These are phyloP conservation scores for Neotoxoptera formosana DNA, from an alignment of 1,140 invertebrate species.

Conservation along the genomic window DNA sequence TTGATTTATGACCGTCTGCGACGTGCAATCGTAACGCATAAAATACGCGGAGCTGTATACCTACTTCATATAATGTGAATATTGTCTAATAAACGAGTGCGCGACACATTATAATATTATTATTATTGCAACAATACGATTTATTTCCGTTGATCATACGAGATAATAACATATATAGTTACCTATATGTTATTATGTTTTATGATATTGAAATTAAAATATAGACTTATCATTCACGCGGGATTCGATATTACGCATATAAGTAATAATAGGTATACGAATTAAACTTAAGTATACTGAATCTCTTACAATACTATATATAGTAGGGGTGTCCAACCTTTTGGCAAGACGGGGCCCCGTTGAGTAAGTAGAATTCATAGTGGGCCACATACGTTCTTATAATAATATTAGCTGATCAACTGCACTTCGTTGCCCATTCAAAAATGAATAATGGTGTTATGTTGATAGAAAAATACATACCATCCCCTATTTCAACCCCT, in stretches of 20 bases:
- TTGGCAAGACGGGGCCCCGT: too few relatives aligned
- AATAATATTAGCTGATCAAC: too few relatives aligned
- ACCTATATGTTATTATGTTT: neutral
- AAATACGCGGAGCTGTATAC: neutral
- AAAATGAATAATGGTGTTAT: too few relatives aligned
- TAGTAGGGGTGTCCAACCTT: too few relatives aligned
- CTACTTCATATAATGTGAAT: neutral
- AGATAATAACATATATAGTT: neutral
- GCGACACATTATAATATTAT: neutral
- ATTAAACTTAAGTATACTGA: neutral
- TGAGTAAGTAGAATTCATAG: too few relatives aligned
- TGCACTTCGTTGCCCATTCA: too few relatives aligned
- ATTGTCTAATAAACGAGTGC: neutral
- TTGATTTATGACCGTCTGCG: constrained; percentile 19
- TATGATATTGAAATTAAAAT: neutral
- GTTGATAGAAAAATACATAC: too few relatives aligned
- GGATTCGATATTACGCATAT: neutral
- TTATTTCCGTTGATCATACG: constrained; percentile 20
- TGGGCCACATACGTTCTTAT: too few relatives aligned
- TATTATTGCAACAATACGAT: constrained; percentile 18
- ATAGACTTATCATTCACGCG: neutral
- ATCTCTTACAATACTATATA: too few relatives aligned
- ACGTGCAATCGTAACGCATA: constrained; percentile 1
- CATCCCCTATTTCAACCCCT: too few relatives aligned
- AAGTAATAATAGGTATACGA: too few relatives aligned